A percentile compares a stretch with the other conserved stretches of the same genome.
Conservation (phyloP, 2,888 invertebrate genomes). For the Steinernema scapterisci region DNA sequence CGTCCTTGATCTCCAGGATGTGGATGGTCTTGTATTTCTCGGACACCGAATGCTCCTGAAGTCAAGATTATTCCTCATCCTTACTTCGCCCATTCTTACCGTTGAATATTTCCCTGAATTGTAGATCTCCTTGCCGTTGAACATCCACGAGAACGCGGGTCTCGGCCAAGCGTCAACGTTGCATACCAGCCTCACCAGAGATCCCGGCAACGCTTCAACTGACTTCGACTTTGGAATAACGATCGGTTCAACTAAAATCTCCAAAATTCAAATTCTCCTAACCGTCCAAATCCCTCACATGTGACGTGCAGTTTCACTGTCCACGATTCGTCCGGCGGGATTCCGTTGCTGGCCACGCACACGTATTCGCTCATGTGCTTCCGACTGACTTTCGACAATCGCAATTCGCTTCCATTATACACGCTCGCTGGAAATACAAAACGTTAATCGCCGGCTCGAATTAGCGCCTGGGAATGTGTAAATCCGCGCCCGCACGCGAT, state of each 20-base stretch:
- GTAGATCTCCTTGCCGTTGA: conserved; percentile 56
- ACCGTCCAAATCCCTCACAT: conserved; percentile 52
- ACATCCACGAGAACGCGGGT: conserved; percentile 61
- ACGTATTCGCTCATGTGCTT: conserved; percentile 67
- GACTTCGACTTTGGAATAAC: conserved; percentile 56
- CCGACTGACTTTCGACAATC: conserved; percentile 59
- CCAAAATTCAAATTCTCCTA: not conserved
- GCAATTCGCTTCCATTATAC: conserved; percentile 60
- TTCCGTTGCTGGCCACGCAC: conserved; percentile 66
- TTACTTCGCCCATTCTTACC: conserved; percentile 39
- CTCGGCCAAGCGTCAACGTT: conserved; percentile 66
- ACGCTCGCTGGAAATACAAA: conserved; percentile 58
- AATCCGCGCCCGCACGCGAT: conserved; percentile 13
- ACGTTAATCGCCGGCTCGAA: not conserved
- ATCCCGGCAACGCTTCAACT: conserved; percentile 42
- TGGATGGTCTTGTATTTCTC: conserved; percentile 60
- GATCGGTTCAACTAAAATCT: conserved; percentile 57
- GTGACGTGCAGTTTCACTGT: conserved; percentile 66
- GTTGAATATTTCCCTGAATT: conserved; percentile 55
- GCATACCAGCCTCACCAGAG: conserved; percentile 49
- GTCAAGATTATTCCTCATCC: not conserved
- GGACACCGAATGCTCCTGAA: conserved; percentile 56
- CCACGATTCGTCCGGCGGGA: conserved; percentile 66
- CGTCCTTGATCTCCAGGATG: conserved; percentile 59
- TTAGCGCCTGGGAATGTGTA: conserved; percentile 25